Conservation (phyloP, 2,888 invertebrate species). For the Orthonevra nobilis region DNA sequence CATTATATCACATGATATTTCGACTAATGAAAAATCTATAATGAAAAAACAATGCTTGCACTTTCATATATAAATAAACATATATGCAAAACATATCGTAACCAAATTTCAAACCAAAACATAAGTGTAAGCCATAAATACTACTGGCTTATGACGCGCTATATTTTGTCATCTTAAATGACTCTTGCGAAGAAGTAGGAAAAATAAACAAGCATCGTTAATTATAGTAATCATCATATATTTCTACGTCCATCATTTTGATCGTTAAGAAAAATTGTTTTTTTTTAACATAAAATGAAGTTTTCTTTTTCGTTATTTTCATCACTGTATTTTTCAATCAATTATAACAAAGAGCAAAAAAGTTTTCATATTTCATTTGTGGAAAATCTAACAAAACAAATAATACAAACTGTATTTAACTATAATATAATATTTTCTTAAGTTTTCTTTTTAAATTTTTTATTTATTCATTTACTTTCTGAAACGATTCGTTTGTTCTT, state of each 20-base stretch:
- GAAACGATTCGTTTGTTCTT: conserved; percentile 49
- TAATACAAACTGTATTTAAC: conserved; percentile 38
- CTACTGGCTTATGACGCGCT: too few relatives aligned
- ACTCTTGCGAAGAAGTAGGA: too few relatives aligned
- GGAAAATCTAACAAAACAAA: conserved; percentile 69
- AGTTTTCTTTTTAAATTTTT: conserved; percentile 19
- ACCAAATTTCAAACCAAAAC: too few relatives aligned
- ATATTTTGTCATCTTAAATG: too few relatives aligned
- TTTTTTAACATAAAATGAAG: conserved; percentile 62
- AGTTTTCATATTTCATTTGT: conserved; percentile 37
- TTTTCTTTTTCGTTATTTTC: conserved; percentile 17
- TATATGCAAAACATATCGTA: too few relatives aligned
- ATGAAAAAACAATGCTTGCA: too few relatives aligned
- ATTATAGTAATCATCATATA: conserved; percentile 65
- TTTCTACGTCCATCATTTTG: conserved; percentile 62
- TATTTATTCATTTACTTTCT: conserved; percentile 30
- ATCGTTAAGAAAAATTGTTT: conserved; percentile 67
- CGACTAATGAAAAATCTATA: too few relatives aligned
- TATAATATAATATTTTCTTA: conserved; percentile 45
- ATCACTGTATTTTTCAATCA: conserved; percentile 24
- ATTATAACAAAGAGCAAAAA: conserved; percentile 51
- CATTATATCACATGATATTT: too few relatives aligned
- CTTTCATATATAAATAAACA: too few relatives aligned
- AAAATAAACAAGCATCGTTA: conserved; percentile 3
- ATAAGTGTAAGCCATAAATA: too few relatives aligned